Evolutionary conservation across 2,113 vertebrate species (phyloP), one percentile per base, ranked within the genome.

Genomic region (Tachycineta bicolor): DNA sequence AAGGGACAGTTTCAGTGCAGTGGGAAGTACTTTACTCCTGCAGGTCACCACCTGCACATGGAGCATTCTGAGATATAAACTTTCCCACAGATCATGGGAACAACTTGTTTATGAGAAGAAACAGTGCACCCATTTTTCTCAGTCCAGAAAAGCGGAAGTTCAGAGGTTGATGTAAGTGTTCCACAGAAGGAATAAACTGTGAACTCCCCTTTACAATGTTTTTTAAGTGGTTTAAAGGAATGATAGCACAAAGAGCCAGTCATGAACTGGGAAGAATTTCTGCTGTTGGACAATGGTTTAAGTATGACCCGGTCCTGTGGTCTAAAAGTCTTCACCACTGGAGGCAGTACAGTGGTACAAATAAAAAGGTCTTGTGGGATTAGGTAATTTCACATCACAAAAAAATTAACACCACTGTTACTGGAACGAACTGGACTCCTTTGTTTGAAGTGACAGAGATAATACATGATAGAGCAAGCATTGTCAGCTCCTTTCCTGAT

Each of bases 1-100:
- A 94, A 91, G 52, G 85, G 87, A 92, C 76, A 74, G 26, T 59
- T 92, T 39, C 2, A 8, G 78, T 77, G 68, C 87, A 92, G 43
- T 88, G 68, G 85, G 64, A 95, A 94, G 71, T 80, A 52, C 26
- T 94, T 95, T 44, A 81, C 76, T 95, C 67, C 65, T 83, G 47
- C 68, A 95, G 87, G 76, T 93, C 94, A 93, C 90, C 96, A 96
- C 94, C 96, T 96, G 96, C 78, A 67, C 56, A 68, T 41, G 52
- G 64, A 92, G 60, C 1, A 0, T 86, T 91, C 82, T 88, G 84
- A 63, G 60, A 86, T 83, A 81, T 94, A 97, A 97, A 97, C 92
- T 90, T 96, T 97, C 96, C 95, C 96, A 97, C 92, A 96, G 94
- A 92, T 81, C 68, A 90, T 81, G 82, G 68, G 82, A 96, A 96